Percentiles rank a stretch among this genome's conserved stretches.
Conservation (phyloP, 2,888 invertebrate genomes). For the Ptychoptera albimana region DNA sequence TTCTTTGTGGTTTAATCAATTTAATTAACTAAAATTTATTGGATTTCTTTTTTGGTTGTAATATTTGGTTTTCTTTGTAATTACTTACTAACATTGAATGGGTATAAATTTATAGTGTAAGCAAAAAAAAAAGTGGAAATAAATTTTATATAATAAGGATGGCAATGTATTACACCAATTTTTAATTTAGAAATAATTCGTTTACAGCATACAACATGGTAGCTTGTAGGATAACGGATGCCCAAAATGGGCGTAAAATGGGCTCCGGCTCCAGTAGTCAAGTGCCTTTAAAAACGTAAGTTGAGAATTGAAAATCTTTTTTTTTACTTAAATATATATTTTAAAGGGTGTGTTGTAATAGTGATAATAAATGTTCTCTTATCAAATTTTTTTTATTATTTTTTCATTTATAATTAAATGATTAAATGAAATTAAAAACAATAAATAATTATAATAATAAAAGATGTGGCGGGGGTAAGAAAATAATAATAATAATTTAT, state of each 20-base stretch:
- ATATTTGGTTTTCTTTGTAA: neutral
- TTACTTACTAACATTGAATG: neutral
- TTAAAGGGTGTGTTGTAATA: too few species aligned
- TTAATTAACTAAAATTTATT: neutral
- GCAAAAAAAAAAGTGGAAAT: neutral
- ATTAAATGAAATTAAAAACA: too few species aligned
- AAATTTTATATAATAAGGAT: slow-evolving; percentile 23
- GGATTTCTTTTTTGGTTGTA: neutral
- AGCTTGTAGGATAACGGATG: slow-evolving; percentile 89
- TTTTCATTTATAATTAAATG: too few species aligned
- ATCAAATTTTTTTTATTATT: too few species aligned
- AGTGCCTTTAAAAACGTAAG: slow-evolving; percentile 98
- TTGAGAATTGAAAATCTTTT: slow-evolving; percentile 19
- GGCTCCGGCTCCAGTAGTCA: slow-evolving; percentile 75
- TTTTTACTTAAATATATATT: neutral
- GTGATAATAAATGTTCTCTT: too few species aligned
- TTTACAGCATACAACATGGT: slow-evolving; percentile 96
- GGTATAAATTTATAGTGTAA: neutral
- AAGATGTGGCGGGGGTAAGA: too few species aligned
- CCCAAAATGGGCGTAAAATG: slow-evolving; percentile 65
- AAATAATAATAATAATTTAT: too few species aligned
- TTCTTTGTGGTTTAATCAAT: too few species aligned
- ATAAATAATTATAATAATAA: too few species aligned
- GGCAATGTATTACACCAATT: slow-evolving; percentile 31
- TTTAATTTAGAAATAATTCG: slow-evolving; percentile 48